These are phyloP conservation scores for Drosophila nannoptera DNA, from an alignment of 1,140 invertebrate genomes.

Conservation along the genomic window DNA sequence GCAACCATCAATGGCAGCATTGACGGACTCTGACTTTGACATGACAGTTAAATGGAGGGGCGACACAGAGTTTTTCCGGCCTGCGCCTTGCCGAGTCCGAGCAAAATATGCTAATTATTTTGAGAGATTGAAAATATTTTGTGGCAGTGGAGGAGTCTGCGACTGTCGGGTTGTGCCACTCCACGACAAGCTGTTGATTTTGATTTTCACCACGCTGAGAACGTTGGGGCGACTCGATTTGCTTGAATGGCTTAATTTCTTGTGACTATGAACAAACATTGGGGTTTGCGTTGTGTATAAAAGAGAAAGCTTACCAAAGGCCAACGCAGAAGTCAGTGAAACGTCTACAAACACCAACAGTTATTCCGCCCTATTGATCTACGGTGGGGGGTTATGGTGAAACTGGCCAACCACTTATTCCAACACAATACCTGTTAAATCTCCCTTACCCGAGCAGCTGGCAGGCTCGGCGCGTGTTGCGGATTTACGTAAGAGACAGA, in stretches of 20 bases:
- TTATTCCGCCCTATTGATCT: conserved; percentile 20
- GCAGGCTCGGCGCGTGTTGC: conserved; percentile 45
- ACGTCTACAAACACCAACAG: conserved; percentile 3
- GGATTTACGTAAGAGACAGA: conserved; percentile 47
- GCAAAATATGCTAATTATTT: conserved; percentile 71
- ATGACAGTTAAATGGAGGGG: conserved; percentile 74
- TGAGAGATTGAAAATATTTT: conserved; percentile 23
- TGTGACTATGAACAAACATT: conserved; percentile 27
- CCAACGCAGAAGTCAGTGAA: conserved; percentile 2
- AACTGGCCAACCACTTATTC: conserved; percentile 7
- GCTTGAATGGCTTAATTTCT: conserved; percentile 40
- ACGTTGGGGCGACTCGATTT: conserved; percentile 40
- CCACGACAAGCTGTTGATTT: conserved; percentile 38
- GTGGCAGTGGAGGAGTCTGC: neutral
- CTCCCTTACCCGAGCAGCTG: conserved; percentile 1
- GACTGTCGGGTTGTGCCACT: neutral
- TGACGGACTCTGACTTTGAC: conserved; percentile 67
- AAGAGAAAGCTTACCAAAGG: neutral
- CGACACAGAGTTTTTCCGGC: conserved; percentile 6
- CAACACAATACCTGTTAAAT: conserved; percentile 6
- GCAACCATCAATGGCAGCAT: conserved; percentile 41
- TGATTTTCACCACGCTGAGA: conserved; percentile 61
- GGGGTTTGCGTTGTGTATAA: neutral
- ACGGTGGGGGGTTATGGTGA: conserved; percentile 18
- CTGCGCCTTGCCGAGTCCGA: too few relatives aligned